Base-by-base conservation (phyloP, 2,797 vertebrate genomes). In the Centroberyx gerrardi region DNA sequence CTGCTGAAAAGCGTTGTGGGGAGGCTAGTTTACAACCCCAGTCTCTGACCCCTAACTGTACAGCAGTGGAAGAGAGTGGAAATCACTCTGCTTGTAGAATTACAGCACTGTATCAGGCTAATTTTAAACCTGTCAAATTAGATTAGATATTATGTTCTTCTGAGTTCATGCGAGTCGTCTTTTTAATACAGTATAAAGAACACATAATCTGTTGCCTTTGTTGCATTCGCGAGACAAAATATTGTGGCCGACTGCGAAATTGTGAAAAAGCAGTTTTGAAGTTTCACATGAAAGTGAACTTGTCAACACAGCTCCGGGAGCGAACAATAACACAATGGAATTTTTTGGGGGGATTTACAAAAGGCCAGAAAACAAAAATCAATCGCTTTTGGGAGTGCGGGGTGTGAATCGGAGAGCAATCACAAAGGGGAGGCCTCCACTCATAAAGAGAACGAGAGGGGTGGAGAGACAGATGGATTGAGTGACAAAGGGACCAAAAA, bases 401-500 rank as follows among this genome's bases (percentile, higher is more conserved):
- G 63, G 52, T 73, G 72, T 78, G 85, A 91, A 85, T 76, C 82
- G 80, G 48, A 74, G 64, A 48, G 84, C 78, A 84, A 88, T 85
- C 81, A 91, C 89, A 91, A 91, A 89, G 52, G 65, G 73, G 76
- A 85, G 55, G 66, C 76, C 72, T 81, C 70, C 59, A 83, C 84
- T 81, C 61, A 71, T 68, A 72, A 82, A 58, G 65, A 83, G 67
- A 82, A 59, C 70, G 71, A 69, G 64, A 64, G 55, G 76, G 66
- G 75, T 38, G 36, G 72, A 62, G 70, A 72, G 82, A 77, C 62
- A 64, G 76, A 85, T 46, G 61, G 68, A 91, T 81, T 78, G 78
- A 87, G 64, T 74, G 81, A 87, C 84, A 87, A 76, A 65, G 8
- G 82, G 79, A 86, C 82, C 2, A 33, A 33, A 33, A 33, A 42